Evolutionary conservation across 2,888 invertebrate species (phyloP), one percentile per base, ranked within the genome.

Genomic region (Andrena haemorrhoa): DNA sequence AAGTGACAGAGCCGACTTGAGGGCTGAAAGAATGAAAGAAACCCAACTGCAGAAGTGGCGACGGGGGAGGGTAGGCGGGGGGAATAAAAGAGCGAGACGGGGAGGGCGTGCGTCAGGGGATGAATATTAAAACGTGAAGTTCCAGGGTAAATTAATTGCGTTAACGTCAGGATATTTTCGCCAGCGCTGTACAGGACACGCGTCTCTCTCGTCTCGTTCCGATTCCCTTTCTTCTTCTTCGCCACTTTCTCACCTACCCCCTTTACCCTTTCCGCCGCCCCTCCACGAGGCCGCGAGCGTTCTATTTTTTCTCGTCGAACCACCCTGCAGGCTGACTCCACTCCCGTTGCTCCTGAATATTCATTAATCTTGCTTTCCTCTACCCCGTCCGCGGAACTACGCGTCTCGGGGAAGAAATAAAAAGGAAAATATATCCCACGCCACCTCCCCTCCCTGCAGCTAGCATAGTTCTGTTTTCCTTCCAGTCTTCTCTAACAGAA

Each of bases 61-160:
- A 10, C 2, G 3, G 35, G 10, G 12, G 41, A 0, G 16, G 41
- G 41, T 12, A 4, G 41, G 41, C 3, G 58, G 16, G 41, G 31
- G 26, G 56, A 35, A 29, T 35, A 35, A 41, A n/a, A 63, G 61
- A 51, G 33, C 53, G 60, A n/a, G 61, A 26, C 29, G 61, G 41
- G 49, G 29, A 26, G 16, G 16, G 29, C 56, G 61, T 84, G 77
- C 83, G 84, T 77, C 76, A 70, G 85, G 86, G 89, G 90, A 91
- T 92, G 90, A 91, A 91, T 92, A 92, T 92, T 92, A 92, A 92
- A 92, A 91, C 90, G 89, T 90, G 89, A 91, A 90, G 88, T 90
- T 90, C 86, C 88, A 86, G 23, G 88, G 88, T 89, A 91, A 91
- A 92, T 91, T 91, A 92, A 92, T 92, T 90, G 90, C 90, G 88